Conservation (phyloP, 2,888 invertebrate species). For the Sphaerophoria rueppellii region DNA sequence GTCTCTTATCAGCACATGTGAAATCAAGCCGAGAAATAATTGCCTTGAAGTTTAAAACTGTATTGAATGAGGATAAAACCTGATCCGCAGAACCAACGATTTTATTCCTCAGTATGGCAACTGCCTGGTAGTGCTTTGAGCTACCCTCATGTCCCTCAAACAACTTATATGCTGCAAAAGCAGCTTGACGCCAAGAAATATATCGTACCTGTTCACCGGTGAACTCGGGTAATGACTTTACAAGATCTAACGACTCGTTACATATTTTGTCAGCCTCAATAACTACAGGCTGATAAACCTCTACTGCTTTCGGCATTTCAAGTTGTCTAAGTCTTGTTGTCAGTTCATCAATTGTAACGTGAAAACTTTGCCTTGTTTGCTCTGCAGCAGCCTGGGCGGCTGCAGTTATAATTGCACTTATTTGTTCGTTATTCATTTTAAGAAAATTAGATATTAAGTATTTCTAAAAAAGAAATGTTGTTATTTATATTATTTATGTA, state of each 20-base stretch:
- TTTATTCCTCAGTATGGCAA: constrained; percentile 59
- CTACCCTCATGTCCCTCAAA: constrained; percentile 23
- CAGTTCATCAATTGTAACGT: background rate
- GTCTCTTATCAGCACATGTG: constrained; percentile 68
- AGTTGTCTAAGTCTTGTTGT: background rate
- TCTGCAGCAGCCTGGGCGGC: too few species aligned
- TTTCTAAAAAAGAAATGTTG: too few species aligned
- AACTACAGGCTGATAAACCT: constrained; percentile 17
- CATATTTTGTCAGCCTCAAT: constrained; percentile 1
- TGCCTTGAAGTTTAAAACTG: constrained; percentile 62
- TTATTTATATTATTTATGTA: too few species aligned
- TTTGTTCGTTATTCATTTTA: constrained; percentile 19
- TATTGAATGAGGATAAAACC: constrained; percentile 64
- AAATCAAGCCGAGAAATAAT: constrained; percentile 66
- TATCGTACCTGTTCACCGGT: constrained; percentile 18
- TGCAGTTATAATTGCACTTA: constrained; percentile 8
- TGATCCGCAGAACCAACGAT: constrained; percentile 45
- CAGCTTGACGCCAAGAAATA: constrained; percentile 33
- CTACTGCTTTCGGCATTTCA: constrained; percentile 2
- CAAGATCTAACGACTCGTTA: constrained; percentile 1
- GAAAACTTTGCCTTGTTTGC: too few species aligned
- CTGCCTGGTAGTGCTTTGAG: constrained; percentile 48
- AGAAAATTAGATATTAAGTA: too few species aligned
- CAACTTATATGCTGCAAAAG: constrained; percentile 10
- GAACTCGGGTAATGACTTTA: constrained; percentile 28